Evolutionary conservation across 2,113 vertebrate species (phyloP).

Genomic region (Entomyzon cyanotis): DNA sequence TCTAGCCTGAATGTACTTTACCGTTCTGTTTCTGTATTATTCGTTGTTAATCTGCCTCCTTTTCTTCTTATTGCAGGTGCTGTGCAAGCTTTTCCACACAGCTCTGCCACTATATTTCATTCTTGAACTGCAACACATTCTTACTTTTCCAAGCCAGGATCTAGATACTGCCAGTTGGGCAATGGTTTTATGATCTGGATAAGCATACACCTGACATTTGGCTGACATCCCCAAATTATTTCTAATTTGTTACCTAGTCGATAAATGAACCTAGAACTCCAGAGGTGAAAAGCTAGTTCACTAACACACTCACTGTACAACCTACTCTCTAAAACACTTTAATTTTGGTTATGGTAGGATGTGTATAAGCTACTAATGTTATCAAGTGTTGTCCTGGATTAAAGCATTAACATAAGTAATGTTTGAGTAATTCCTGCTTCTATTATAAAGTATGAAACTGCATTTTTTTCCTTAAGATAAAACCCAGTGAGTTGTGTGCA

Average conservation of each 20-base stretch:
- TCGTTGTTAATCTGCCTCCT: constrained; percentile 43
- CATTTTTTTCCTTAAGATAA: not conserved
- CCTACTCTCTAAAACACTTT: not conserved
- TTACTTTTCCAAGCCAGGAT: constrained; percentile 35
- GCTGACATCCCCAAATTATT: constrained; percentile 30
- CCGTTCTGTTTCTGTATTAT: not conserved
- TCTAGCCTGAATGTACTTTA: not conserved
- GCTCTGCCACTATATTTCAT: constrained; percentile 53
- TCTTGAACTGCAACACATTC: constrained; percentile 32
- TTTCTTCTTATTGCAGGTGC: constrained; percentile 62
- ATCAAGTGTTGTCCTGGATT: not conserved
- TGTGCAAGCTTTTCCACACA: constrained; percentile 58
- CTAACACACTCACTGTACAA: constrained; percentile 28
- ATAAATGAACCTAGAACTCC: constrained; percentile 25
- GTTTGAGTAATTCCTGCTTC: constrained; percentile 2
- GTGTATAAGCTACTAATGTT: constrained; percentile 22
- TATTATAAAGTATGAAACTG: not conserved
- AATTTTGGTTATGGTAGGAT: constrained; percentile 9
- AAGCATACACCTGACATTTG: constrained; percentile 33
- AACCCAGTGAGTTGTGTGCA: not conserved
- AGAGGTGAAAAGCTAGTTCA: constrained; percentile 52
- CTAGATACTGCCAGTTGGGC: constrained; percentile 25
- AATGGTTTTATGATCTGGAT: constrained; percentile 37
- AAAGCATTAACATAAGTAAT: constrained; percentile 34
- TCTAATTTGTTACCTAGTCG: constrained; percentile 20